Evolutionary conservation across 1,140 invertebrate genomes (phyloP).

Genomic region (Drosophila nigrodunni): DNA sequence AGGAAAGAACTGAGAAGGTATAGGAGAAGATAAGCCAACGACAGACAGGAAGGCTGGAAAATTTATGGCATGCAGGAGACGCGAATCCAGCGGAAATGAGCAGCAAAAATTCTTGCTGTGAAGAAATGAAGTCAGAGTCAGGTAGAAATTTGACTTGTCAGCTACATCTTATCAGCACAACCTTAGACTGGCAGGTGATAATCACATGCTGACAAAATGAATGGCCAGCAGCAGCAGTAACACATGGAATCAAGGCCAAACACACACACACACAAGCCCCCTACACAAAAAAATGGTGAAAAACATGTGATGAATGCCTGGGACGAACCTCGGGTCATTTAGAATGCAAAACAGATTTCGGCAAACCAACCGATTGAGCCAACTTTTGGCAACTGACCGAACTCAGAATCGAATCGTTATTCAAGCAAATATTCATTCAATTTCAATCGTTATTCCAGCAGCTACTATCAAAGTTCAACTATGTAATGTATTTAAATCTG

Average conservation of each 20-base stretch:
- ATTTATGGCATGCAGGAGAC: slow-evolving; percentile 73
- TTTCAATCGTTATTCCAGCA: slow-evolving; percentile 41
- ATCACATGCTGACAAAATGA: slow-evolving; percentile 57
- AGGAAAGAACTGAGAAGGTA: background rate
- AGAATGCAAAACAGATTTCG: slow-evolving; percentile 36
- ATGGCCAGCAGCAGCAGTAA: slow-evolving; percentile 7
- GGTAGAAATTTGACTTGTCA: slow-evolving; percentile 13
- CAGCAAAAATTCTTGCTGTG: slow-evolving; percentile 49
- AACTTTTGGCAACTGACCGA: background rate
- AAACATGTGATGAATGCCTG: background rate
- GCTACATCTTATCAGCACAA: slow-evolving; percentile 27
- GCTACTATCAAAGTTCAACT: background rate
- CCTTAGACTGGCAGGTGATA: slow-evolving; percentile 71
- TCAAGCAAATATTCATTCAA: slow-evolving; percentile 48
- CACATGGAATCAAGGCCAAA: slow-evolving; percentile 6
- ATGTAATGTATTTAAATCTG: background rate
- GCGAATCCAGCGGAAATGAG: slow-evolving; percentile 73
- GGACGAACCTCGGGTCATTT: slow-evolving; percentile 38
- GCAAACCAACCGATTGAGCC: slow-evolving; percentile 5
- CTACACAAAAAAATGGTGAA: background rate
- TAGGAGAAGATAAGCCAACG: slow-evolving; percentile 59
- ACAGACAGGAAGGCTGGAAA: slow-evolving; percentile 55
- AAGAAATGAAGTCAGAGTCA: slow-evolving; percentile 5
- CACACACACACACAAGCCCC: slow-evolving; percentile 3
- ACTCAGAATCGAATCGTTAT: slow-evolving; percentile 27